Conservation (phyloP, 2,113 vertebrate species). For the Podocnemis expansa region DNA sequence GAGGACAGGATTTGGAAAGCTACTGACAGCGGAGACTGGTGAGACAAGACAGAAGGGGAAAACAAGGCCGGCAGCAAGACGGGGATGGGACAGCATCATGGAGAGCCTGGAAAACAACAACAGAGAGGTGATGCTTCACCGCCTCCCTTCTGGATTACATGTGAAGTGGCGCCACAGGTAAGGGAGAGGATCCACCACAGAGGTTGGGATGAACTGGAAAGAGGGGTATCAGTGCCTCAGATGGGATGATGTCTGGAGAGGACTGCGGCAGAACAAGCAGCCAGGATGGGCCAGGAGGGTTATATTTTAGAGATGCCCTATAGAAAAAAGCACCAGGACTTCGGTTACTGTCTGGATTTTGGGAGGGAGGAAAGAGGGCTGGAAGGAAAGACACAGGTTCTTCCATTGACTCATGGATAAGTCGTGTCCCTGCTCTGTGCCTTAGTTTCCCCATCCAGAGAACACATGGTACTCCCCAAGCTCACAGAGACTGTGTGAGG, state of each 20-base stretch:
- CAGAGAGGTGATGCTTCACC: too few species aligned
- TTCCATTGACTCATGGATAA: fast-evolving
- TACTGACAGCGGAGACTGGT: not conserved
- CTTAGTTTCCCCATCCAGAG: slow-evolving; percentile 24
- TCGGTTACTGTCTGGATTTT: not conserved
- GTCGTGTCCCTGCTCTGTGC: not conserved
- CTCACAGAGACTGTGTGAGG: not conserved
- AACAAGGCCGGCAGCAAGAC: too few species aligned
- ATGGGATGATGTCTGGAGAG: not conserved
- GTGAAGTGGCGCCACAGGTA: not conserved
- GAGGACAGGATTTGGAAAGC: not conserved
- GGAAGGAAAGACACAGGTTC: not conserved
- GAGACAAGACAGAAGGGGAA: not conserved
- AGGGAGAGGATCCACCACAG: not conserved
- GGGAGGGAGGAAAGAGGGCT: not conserved
- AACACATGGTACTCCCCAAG: not conserved
- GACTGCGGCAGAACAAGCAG: not conserved
- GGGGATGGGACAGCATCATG: not conserved
- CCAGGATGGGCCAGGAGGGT: not conserved
- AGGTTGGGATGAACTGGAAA: not conserved
- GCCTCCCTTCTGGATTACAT: too few species aligned
- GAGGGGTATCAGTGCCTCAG: not conserved
- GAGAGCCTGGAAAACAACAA: not conserved
- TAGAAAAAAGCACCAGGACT: not conserved
- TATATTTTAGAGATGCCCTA: not conserved